A percentile compares a stretch with the other conserved stretches of the same genome.
Conservation (phyloP, 2,797 vertebrate genomes). For the Coracias cyanogaster region DNA sequence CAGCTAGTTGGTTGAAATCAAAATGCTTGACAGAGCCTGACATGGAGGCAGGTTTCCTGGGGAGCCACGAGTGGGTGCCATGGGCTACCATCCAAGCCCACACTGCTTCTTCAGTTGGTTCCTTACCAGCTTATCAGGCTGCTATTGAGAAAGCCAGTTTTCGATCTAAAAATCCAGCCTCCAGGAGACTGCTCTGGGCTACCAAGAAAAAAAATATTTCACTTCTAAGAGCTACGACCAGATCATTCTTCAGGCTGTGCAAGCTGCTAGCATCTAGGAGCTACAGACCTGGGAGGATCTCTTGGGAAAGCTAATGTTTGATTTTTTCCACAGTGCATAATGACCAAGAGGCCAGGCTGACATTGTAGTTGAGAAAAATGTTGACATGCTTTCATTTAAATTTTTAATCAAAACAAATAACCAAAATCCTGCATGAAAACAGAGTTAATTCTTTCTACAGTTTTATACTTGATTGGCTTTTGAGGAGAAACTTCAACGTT, state of each 20-base stretch:
- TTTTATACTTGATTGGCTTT: background rate
- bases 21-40: fast-evolving
- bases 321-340: background rate
- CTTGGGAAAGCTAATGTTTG: background rate
- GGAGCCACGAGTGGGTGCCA: background rate
- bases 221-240: background rate
- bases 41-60: background rate
- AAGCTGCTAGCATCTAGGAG: background rate
- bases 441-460: background rate
- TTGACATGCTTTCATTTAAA: background rate
- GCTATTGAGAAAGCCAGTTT: background rate
- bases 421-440: background rate
- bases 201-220: background rate
- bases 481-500: background rate
- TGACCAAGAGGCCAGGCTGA: background rate
- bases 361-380: background rate
- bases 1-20: background rate
- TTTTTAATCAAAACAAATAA: background rate
- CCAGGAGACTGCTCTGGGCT: background rate
- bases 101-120: background rate
- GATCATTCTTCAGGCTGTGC: background rate
- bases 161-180: background rate
- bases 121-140: background rate
- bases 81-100: background rate
- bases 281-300: background rate